Conservation (phyloP, 2,797 vertebrate genomes). For the Melanotaenia nigrans region DNA sequence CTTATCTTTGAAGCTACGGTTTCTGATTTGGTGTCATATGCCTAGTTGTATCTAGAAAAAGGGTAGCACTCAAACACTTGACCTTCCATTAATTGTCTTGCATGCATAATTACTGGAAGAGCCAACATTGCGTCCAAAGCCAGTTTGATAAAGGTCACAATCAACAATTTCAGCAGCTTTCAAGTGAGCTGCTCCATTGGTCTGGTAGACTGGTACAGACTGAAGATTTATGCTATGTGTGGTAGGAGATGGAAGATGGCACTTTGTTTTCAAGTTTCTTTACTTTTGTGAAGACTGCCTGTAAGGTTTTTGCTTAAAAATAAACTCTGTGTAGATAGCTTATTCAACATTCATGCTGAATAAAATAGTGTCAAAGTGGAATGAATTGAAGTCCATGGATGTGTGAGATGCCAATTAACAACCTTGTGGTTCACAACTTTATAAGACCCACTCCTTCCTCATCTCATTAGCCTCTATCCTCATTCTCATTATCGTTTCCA, state of each 20-base stretch:
- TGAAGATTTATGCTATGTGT: conserved; percentile 43
- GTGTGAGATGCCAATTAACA: conserved; percentile 74
- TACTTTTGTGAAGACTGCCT: conserved; percentile 50
- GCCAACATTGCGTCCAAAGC: conserved; percentile 76
- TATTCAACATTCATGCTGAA: conserved; percentile 62
- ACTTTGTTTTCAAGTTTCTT: conserved; percentile 55
- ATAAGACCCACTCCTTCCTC: conserved; percentile 47
- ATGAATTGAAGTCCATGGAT: conserved; percentile 55
- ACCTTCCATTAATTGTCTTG: conserved; percentile 81
- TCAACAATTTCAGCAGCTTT: conserved; percentile 67
- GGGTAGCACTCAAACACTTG: conserved; percentile 74
- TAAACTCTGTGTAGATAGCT: conserved; percentile 48
- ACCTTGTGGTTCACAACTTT: conserved; percentile 68
- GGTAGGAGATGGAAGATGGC: conserved; percentile 22
- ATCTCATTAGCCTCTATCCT: conserved; percentile 79
- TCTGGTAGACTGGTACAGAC: conserved; percentile 35
- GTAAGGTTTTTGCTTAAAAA: conserved; percentile 46
- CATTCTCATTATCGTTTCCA: conserved; percentile 72
- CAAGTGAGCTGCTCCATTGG: conserved; percentile 42
- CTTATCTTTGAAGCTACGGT: conserved; percentile 41
- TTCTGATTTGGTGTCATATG: conserved; percentile 64
- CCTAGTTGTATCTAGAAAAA: conserved; percentile 70
- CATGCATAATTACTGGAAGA: conserved; percentile 79
- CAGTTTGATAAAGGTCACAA: conserved; percentile 80
- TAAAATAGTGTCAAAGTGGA: conserved; percentile 48